A percentile compares a stretch with the other conserved stretches of the same genome.
Conservation (phyloP, 2,113 vertebrate species). For the Recurvirostra avosetta region DNA sequence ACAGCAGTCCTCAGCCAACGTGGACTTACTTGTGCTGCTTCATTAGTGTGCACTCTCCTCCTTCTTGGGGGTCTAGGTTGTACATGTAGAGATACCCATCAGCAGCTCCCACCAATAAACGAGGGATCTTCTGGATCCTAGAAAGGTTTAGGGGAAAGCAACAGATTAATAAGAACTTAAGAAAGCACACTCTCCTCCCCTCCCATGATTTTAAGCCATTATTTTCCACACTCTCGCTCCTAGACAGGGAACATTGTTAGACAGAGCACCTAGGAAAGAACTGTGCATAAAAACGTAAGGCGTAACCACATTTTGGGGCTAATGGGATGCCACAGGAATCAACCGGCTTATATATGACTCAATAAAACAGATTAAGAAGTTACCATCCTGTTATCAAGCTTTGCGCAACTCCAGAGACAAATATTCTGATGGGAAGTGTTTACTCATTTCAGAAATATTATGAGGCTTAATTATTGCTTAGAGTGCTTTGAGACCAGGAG, state of each 20-base stretch:
- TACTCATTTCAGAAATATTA: neutral
- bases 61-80: slow-evolving; percentile 97
- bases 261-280: neutral
- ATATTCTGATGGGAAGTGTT: neutral
- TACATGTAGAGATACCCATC: slow-evolving; percentile 98
- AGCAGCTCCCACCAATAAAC: slow-evolving; percentile 90
- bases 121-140: slow-evolving; percentile 97
- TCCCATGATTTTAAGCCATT: neutral
- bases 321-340: neutral
- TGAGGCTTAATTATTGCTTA: slow-evolving; percentile 1
- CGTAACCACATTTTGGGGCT: neutral
- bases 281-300: neutral
- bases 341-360: neutral
- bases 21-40: slow-evolving; percentile 93
- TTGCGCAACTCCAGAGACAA: neutral
- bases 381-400: neutral
- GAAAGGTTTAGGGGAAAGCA: neutral
- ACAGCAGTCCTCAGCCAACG: neutral
- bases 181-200: neutral
- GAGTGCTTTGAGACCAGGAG: neutral
- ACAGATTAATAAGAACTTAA: neutral
- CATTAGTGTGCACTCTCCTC: slow-evolving; percentile 96
- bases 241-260: neutral
- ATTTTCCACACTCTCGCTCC: neutral
- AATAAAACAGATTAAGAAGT: neutral